phyloP scores from a whole-genome alignment of 2,113 vertebrate genomes.

The Paedocypris sp. region DNA sequence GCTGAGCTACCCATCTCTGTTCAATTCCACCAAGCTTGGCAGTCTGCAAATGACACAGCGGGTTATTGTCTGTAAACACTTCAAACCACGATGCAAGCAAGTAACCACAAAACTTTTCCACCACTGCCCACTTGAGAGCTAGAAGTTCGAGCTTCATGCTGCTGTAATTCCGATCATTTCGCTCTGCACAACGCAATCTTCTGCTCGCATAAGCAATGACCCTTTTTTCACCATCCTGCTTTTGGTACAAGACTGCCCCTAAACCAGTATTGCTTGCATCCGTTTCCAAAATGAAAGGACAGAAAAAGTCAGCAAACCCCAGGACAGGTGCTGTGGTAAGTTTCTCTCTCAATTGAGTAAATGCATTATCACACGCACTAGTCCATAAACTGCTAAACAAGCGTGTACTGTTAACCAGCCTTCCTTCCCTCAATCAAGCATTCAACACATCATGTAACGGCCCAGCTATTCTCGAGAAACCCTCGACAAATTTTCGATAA shows the following conservation, averaged over 20 bases:
- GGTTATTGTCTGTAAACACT: background rate
- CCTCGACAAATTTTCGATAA: too few relatives aligned
- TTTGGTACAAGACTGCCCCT: background rate
- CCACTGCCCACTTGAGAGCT: background rate
- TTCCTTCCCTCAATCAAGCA: background rate
- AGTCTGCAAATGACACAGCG: background rate
- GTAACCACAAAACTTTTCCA: background rate
- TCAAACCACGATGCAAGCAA: background rate
- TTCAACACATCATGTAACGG: background rate
- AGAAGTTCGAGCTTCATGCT: background rate
- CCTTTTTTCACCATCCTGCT: background rate
- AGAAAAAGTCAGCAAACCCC: background rate
- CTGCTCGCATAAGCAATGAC: background rate
- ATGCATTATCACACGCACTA: background rate
- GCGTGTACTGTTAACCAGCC: background rate
- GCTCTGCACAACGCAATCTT: slow-evolving; percentile 1
- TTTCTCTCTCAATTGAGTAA: background rate
- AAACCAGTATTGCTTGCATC: background rate
- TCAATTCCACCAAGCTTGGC: background rate
- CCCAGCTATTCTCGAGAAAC: too few relatives aligned
- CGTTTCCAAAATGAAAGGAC: background rate
- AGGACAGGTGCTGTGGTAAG: background rate
- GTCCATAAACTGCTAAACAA: background rate
- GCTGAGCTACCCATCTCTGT: background rate
- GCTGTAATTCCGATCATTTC: slow-evolving; percentile 14